Evolutionary conservation across 2,113 vertebrate genomes (phyloP), one percentile per base, ranked within the genome.

Genomic region (Aleadryas rufinucha): DNA sequence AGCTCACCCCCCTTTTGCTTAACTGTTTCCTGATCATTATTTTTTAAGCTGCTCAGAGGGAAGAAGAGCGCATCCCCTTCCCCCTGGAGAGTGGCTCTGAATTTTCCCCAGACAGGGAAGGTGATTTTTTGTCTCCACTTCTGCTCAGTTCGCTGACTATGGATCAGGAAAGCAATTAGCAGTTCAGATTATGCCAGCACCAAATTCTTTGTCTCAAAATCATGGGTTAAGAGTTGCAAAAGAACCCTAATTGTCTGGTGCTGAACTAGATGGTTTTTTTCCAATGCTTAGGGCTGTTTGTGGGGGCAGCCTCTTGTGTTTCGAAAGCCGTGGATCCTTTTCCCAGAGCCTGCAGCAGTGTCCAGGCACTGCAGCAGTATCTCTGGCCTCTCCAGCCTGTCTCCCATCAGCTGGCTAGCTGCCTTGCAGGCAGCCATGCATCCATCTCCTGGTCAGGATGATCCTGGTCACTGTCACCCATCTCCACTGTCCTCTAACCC

Each of bases 1-100:
- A 68, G 50, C 93, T 87, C 95, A 75, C 87, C 95, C 91, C 90
- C 83, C 87, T 91, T 91, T 88, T 75, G 87, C 94, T 97, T 97
- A 97, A 97, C 97, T 84, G 84, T 97, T 97, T 97, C 95, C 97
- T 96, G 94, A 81, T 97, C 94, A 84, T 95, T 97, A 96, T 94
- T 90, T 96, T 96, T 96, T 97, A 95, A 95, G 89, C 89, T 61
- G 83, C 94, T 93, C 56, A 6, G 86, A 88, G 87, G 63, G 53
- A 81, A 87, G 80, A 90, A 78, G 75, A 72, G 87, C 17, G 12
- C 83, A 77, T 77, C 85, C 68, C 68, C 70, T 86, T 91, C 37
- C 84, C 94, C 87, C 84, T 22, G 17, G 90, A 94, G 93, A 90
- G 84, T 0, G 0, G 68, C 78, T 96, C 86, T 76, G 95, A 83